phyloP scores from a whole-genome alignment of 2,113 vertebrate genomes.

The Takifugu bimaculatus region DNA sequence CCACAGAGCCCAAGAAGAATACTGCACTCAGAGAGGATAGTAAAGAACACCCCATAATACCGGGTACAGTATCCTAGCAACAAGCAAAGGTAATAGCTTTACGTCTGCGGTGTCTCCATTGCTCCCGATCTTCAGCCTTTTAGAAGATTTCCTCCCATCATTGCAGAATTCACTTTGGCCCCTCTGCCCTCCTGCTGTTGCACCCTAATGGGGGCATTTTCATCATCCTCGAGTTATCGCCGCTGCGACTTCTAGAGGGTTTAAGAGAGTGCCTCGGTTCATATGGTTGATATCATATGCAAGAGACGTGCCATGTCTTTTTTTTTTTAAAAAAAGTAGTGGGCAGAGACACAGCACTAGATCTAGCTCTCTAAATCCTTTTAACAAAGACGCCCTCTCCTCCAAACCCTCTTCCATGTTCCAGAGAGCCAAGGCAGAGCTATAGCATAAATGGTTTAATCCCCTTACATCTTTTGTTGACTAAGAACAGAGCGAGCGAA shows the following conservation, averaged over 20 bases:
- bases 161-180: conserved; percentile 14
- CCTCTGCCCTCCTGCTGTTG: background rate
- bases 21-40: conserved; percentile 20
- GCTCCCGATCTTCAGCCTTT: conserved; percentile 49
- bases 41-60: conserved; percentile 51
- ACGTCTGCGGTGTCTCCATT: conserved; percentile 57
- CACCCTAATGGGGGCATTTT: conserved; percentile 18
- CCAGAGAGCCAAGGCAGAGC: conserved; percentile 29
- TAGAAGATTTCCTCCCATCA: conserved; percentile 21
- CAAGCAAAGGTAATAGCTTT: conserved; percentile 52
- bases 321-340: conserved; percentile 55
- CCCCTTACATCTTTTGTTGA: conserved; percentile 57
- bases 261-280: conserved; percentile 38
- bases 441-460: conserved; percentile 54
- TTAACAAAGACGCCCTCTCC: conserved; percentile 42
- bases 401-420: conserved; percentile 29
- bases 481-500: conserved; percentile 35
- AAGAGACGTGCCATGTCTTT: conserved; percentile 55
- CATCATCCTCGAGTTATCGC: conserved; percentile 31
- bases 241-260: conserved; percentile 28
- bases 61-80: conserved; percentile 71
- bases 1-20: conserved; percentile 15
- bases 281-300: conserved; percentile 39
- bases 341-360: conserved; percentile 44
- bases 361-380: conserved; percentile 55